Evolutionary conservation across 92 coral and sea anemone species (phyloP).

Genomic region (Porites lobata): DNA sequence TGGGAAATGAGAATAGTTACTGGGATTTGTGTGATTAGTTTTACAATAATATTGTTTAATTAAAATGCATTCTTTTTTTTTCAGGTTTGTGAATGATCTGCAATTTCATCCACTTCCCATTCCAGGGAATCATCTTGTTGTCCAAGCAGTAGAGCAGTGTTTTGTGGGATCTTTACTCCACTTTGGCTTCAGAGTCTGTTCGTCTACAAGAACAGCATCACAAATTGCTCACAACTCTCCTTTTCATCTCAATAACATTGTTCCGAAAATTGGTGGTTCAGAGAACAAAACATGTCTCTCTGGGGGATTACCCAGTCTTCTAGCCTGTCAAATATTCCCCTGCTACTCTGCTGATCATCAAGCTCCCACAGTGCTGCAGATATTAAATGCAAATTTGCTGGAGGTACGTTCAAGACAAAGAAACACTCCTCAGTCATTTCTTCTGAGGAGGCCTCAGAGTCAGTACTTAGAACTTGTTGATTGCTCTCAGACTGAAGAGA

Average conservation of each 20-base stretch:
- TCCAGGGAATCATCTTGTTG: slow-evolving; percentile 48
- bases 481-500: slow-evolving; percentile 2
- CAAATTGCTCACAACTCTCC: slow-evolving; percentile 68
- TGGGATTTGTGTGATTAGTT: too few relatives aligned
- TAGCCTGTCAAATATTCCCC: slow-evolving; percentile 75
- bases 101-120: background rate
- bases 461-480: background rate
- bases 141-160: slow-evolving; percentile 88
- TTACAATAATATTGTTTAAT: background rate
- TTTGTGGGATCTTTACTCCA: slow-evolving; percentile 82
- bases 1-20: too few relatives aligned
- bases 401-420: background rate
- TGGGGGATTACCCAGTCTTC: slow-evolving; percentile 54
- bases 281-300: background rate
- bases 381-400: slow-evolving; percentile 64
- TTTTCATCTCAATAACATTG: slow-evolving; percentile 56
- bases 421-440: slow-evolving; percentile 14
- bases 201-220: slow-evolving; percentile 45
- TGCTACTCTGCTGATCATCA: slow-evolving; percentile 16
- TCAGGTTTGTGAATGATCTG: slow-evolving; percentile 63
- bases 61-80: background rate
- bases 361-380: slow-evolving; percentile 66
- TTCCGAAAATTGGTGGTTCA: background rate
- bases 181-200: slow-evolving; percentile 71
- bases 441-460: background rate